A percentile compares a stretch with the other conserved stretches of the same genome.
phyloP scores from a whole-genome alignment of 2,888 invertebrate genomes.

The Heliconius hortense region DNA sequence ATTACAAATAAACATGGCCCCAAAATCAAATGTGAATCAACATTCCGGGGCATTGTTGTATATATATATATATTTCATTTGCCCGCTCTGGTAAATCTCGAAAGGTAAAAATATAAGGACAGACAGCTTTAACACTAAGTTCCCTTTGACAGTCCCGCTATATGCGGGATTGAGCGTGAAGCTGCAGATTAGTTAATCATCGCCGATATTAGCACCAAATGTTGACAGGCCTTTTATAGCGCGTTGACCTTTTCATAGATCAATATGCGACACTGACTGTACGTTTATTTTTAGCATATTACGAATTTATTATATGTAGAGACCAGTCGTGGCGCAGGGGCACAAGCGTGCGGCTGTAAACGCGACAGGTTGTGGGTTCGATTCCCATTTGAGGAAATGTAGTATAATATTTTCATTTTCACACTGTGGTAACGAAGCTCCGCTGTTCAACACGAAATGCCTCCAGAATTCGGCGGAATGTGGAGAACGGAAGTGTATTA shows the following conservation, averaged over 20 bases:
- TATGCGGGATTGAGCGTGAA: not conserved
- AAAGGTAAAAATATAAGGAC: too few relatives aligned
- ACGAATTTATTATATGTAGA: slow-evolving; percentile 10
- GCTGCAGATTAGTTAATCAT: slow-evolving; percentile 7
- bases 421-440: too few relatives aligned
- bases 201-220: slow-evolving; percentile 22
- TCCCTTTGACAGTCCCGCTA: not conserved
- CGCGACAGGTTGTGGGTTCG: too few relatives aligned
- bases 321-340: not conserved
- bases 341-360: too few relatives aligned
- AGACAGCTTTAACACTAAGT: not conserved
- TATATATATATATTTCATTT: not conserved
- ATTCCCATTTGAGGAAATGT: too few relatives aligned
- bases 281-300: slow-evolving; percentile 25
- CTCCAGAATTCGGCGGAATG: too few relatives aligned
- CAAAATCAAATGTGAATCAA: not conserved
- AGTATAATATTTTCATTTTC: too few relatives aligned
- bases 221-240: slow-evolving; percentile 37
- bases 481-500: too few relatives aligned
- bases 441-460: too few relatives aligned
- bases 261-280: slow-evolving; percentile 33
- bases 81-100: not conserved
- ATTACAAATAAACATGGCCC: not conserved
- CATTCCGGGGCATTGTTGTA: not conserved
- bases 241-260: slow-evolving; percentile 38